Conservation (phyloP, 53 echinoderm and acorn worm species). For the Echinarachnius parma region DNA sequence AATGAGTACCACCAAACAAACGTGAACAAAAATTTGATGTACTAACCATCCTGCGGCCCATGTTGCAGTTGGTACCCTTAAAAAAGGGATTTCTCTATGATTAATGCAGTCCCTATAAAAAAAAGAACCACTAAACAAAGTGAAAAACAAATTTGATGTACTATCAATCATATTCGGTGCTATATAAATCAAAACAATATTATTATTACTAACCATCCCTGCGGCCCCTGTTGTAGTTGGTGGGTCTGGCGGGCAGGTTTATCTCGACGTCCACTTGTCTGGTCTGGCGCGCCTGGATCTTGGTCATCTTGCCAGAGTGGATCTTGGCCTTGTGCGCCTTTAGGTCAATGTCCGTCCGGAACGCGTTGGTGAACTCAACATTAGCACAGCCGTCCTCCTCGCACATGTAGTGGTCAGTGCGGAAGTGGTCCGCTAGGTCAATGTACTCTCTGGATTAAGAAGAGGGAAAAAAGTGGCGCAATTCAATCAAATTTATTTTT, state of each 20-base stretch:
- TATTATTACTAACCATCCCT: conserved; percentile 45
- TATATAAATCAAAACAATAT: no score
- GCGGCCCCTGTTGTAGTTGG: conserved; percentile 11
- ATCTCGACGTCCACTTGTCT: conserved; percentile 88
- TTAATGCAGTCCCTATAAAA: no score
- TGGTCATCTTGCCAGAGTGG: conserved; percentile 70
- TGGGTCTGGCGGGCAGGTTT: conserved; percentile 65
- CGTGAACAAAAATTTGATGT: no score
- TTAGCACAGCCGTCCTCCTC: conserved; percentile 68
- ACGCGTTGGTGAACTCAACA: conserved; percentile 82
- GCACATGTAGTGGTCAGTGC: conserved; percentile 74
- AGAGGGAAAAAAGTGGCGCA: neutral
- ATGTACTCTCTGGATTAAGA: conserved; percentile 62
- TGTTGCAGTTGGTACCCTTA: no score
- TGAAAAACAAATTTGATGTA: no score
- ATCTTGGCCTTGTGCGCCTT: conserved; percentile 77
- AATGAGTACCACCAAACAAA: no score
- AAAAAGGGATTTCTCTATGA: no score
- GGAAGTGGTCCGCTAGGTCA: conserved; percentile 75
- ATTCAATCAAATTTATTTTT: conserved; percentile 1
- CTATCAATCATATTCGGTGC: no score
- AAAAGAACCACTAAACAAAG: no score
- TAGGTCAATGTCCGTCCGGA: conserved; percentile 77
- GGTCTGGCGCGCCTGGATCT: conserved; percentile 73
- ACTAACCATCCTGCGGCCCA: no score